Evolutionary conservation across 2,797 vertebrate species (phyloP), one percentile per base, ranked within the genome.

Genomic region (Oreonectes daqikongensis): DNA sequence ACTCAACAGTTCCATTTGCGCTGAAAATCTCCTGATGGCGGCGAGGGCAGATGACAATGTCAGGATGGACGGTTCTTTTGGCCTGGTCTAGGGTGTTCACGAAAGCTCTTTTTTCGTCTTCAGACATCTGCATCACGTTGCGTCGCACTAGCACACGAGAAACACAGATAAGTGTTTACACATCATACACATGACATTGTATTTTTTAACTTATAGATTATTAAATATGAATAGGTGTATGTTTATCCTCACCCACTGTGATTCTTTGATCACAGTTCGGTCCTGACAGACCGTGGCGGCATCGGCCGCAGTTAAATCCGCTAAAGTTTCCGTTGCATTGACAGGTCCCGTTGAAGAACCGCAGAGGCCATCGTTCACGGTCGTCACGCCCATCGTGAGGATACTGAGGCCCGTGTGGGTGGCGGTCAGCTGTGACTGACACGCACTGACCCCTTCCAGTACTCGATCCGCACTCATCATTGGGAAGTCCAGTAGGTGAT

Each of bases 321-420:
- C 89, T 94, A 87, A 96, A 98, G 67, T 96, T 96, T 9, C 90
- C 92, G 30, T 4, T 59, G 26, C 26, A 59, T 10, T 79, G 92
- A 78, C 97, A 99, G 0, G 94, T 95, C 72, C 94, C 93, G 79
- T 97, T 98, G 88, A 98, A 98, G 87, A 97, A 99, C 10, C 92
- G 90, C 28, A 95, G 87, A 11, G 97, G 97, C 97, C 97, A 99
- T 32, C 87, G 89, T 78, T 97, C 97, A 0, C 96, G 92, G 85
- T 98, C 97, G n/a, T 99, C 97, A 1, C 84, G 86, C 11, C 96
- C 96, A 0, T 95, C 92, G 0, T 98, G 96, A 0, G 93, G 94
- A 76, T 98, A 99, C 87, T 96, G 96, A 0, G 91, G 94, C 22
- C 97, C 93, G 0, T 98, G 96, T 40, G 94, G 94, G 0, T 91